Evolutionary conservation across 30 jellyfish, hydroid and myxozoan genomes (phyloP).

Genomic region (Mastigias papua): DNA sequence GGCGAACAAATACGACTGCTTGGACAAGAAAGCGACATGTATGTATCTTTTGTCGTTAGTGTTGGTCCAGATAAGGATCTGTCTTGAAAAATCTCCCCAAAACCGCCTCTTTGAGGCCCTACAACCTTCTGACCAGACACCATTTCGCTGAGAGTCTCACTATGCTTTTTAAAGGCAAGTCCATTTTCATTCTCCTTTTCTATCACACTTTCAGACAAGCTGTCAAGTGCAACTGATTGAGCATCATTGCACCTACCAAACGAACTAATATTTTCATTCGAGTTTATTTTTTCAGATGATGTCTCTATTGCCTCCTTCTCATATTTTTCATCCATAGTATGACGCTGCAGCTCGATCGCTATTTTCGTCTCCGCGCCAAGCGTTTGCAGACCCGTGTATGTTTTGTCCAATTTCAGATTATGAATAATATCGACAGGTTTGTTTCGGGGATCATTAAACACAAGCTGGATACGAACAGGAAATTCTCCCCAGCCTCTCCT

Average conservation of each 20-base stretch:
- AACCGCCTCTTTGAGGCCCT: not conserved
- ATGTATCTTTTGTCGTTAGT: not conserved
- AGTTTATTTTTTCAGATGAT: not conserved
- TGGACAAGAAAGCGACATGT: not conserved
- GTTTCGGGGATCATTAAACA: conserved; percentile 84
- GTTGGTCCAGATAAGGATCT: not conserved
- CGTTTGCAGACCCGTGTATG: conserved; percentile 98
- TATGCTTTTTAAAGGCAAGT: not conserved
- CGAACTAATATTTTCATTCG: not conserved
- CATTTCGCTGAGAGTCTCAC: not conserved
- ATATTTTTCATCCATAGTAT: conserved; percentile 42
- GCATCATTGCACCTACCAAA: not conserved
- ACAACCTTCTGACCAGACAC: not conserved
- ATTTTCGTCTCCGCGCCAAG: conserved; percentile 95
- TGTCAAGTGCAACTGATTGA: not conserved
- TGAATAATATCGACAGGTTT: conserved; percentile 93
- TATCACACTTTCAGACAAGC: not conserved
- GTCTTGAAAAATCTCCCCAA: not conserved
- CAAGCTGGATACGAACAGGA: conserved; percentile 95
- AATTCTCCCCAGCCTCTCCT: conserved; percentile 99
- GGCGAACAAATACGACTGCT: conserved; percentile 44
- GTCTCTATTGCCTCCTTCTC: not conserved
- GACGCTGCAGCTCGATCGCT: conserved; percentile 86
- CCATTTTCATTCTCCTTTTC: not conserved
- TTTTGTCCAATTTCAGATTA: conserved; percentile 86